phyloP scores from a whole-genome alignment of 2,113 vertebrate genomes.

The Gallinago media region DNA sequence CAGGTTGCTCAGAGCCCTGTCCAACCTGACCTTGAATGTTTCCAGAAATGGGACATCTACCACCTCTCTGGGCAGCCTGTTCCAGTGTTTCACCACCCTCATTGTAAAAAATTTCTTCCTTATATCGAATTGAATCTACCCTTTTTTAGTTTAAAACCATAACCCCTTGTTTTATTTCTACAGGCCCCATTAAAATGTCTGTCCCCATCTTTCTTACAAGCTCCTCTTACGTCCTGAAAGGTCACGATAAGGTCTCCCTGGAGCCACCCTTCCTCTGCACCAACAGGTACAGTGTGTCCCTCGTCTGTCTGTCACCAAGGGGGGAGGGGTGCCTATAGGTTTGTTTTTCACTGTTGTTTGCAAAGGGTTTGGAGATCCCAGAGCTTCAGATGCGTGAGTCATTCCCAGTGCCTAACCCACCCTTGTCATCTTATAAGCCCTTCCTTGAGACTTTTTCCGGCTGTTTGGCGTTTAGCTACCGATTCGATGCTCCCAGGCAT shows the following conservation, averaged over 20 bases:
- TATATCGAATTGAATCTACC: neutral
- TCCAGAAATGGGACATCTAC: no score
- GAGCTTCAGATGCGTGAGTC: neutral
- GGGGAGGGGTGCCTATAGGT: neutral
- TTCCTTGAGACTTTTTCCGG: neutral
- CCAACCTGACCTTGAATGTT: neutral
- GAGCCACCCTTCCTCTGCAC: neutral
- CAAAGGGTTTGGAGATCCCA: neutral
- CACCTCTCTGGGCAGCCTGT: neutral
- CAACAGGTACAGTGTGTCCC: accelerated
- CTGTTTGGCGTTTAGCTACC: neutral
- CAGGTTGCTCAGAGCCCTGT: accelerated
- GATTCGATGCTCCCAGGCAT: neutral
- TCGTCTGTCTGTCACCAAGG: neutral
- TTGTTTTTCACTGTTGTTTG: neutral
- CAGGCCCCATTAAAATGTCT: accelerated
- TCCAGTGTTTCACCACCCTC: neutral
- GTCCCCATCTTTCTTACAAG: neutral
- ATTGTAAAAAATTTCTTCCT: accelerated
- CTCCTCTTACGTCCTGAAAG: neutral
- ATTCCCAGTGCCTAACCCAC: neutral
- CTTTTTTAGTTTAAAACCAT: neutral
- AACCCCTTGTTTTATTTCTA: accelerated
- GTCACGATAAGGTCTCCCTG: accelerated
- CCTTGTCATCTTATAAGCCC: neutral